Base-by-base conservation (phyloP, 2,888 invertebrate species). In the Microplitis manilae region DNA sequence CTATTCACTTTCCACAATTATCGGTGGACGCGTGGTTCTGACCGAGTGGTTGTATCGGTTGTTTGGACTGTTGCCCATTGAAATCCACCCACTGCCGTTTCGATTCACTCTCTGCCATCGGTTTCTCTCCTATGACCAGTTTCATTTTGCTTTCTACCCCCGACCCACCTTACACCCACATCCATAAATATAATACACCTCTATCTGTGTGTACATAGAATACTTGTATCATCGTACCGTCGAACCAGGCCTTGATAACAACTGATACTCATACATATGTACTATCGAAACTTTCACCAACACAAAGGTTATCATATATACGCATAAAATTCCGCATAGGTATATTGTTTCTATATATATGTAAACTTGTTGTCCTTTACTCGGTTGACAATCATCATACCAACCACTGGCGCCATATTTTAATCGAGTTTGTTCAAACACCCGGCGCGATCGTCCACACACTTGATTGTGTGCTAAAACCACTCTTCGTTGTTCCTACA, bases 371-470 rank as follows among this genome's bases (percentile, higher is more conserved):
- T 50, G 50, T 50, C 50, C 50, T 50, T 50, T 4, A 50, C 50
- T 50, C 9, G 13, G 13, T 50, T 2, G 50, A 50, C 50, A 50
- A 50, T 50, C 50, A 50, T 77, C 38, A 65, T 67, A 38, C 67
- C 30, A 9, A 76, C 77, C 50, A 70, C 60, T 30, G 73, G 73
- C 69, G 69, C 69, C 70, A 77, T 77, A 77, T 77, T 77, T 77
- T 77, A 77, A 77, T 77, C 73, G 77, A 77, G 69, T 77, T 77
- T 74, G 69, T 73, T 73, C 60, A 73, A 77, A 73, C 77, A 77
- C 73, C 68, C 65, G 68, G 65, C 50, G 39, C 73, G 59, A 50
- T 40, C 65, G 67, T 60, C 64, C 59, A 59, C 73, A 74, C 60
- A 77, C 77, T 64, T 61, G 70, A 65, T 69, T 73, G 59, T 73